These are phyloP conservation scores for Papilio aristodemus DNA, from an alignment of 1,140 invertebrate species.

Conservation along the genomic window DNA sequence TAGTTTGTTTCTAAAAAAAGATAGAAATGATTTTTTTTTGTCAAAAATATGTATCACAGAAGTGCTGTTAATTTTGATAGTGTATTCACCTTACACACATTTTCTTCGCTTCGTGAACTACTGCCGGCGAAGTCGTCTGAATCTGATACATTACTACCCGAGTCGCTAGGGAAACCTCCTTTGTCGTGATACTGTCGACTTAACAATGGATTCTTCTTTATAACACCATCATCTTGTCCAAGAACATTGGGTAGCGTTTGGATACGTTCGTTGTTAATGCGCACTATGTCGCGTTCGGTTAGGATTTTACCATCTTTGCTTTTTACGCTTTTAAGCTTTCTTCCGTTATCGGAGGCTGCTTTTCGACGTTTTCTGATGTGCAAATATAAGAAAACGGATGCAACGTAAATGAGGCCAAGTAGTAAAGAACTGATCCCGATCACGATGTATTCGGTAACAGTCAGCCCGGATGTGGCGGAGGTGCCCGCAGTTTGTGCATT, in stretches of 20 bases:
- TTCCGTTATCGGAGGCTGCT: constrained; percentile 52
- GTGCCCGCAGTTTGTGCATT: constrained; percentile 82
- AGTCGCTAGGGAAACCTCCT: constrained; percentile 72
- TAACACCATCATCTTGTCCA: constrained; percentile 81
- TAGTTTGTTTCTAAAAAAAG: constrained; percentile 82
- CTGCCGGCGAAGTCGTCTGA: constrained; percentile 67
- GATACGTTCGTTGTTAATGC: constrained; percentile 65
- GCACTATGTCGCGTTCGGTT: constrained; percentile 68
- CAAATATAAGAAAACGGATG: constrained; percentile 90
- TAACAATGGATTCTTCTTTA: constrained; percentile 89
- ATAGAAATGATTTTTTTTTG: too few species aligned
- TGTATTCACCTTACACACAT: constrained; percentile 57
- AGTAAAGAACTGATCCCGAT: constrained; percentile 90
- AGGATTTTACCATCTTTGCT: constrained; percentile 66
- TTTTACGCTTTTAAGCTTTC: constrained; percentile 58
- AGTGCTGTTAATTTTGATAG: constrained; percentile 18
- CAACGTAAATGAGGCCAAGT: constrained; percentile 90
- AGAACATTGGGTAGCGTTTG: constrained; percentile 57
- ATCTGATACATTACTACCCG: constrained; percentile 72
- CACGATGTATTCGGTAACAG: constrained; percentile 87
- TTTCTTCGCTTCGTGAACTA: constrained; percentile 58
- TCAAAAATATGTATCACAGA: background rate
- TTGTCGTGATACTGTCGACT: constrained; percentile 82
- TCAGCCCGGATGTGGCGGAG: constrained; percentile 77
- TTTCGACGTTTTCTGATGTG: constrained; percentile 83